Evolutionary conservation across 1,140 invertebrate genomes (phyloP).

Genomic region (Drosophila paulistorum): DNA sequence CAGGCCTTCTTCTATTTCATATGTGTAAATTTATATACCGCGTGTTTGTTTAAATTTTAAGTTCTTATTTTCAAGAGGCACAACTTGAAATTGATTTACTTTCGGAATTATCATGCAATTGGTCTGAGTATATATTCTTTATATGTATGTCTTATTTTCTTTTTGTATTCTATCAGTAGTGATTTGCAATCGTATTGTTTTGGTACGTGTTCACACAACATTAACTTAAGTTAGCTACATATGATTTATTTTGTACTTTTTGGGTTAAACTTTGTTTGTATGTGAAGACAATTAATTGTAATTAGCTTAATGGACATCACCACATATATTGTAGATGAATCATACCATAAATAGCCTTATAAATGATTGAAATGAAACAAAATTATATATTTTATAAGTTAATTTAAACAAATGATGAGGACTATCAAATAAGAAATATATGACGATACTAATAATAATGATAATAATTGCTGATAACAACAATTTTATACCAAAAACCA

Average conservation of each 20-base stretch:
- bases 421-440: too few relatives aligned
- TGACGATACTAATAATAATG: too few relatives aligned
- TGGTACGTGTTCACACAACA: neutral
- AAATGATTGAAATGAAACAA: too few relatives aligned
- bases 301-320: neutral
- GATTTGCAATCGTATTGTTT: neutral
- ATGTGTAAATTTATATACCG: neutral
- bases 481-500: too few relatives aligned
- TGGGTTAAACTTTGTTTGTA: neutral
- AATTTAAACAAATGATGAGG: too few relatives aligned
- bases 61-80: neutral
- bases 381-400: too few relatives aligned
- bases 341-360: neutral
- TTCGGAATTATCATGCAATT: neutral
- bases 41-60: neutral
- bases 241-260: neutral
- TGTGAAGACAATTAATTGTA: neutral
- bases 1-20: conserved; percentile 5
- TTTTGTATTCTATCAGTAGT: neutral
- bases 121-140: neutral
- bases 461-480: too few relatives aligned
- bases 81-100: neutral
- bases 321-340: neutral
- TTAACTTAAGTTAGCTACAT: neutral
- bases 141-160: too few relatives aligned